Conservation (phyloP, 2,113 vertebrate species). For the Leptodactylus fuscus region DNA sequence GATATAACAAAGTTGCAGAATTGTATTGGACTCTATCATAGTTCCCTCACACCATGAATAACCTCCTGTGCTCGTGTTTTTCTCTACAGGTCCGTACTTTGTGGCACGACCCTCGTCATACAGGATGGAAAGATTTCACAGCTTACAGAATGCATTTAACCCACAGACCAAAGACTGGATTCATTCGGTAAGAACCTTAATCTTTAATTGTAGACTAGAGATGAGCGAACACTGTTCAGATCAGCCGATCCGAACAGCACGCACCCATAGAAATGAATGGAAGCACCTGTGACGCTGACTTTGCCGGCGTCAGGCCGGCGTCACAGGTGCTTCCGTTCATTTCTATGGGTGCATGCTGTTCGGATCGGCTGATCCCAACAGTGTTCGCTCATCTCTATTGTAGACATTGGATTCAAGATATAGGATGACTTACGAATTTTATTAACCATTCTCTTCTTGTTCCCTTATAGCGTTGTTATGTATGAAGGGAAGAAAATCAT, state of each 20-base stretch:
- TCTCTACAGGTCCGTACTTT: conserved; percentile 87
- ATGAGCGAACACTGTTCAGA: no score
- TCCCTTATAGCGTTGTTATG: conserved; percentile 88
- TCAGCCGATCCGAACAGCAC: no score
- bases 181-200: conserved; percentile 84
- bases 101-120: conserved; percentile 97
- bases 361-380: no score
- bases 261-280: no score
- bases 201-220: no score
- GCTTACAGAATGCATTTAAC: conserved; percentile 97
- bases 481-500: conserved; percentile 98
- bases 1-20: no score
- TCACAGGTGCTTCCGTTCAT: no score
- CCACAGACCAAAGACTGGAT: conserved; percentile 96
- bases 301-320: no score
- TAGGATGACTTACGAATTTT: not conserved
- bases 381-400: no score
- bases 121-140: conserved; percentile 98
- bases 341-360: no score
- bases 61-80: not conserved
- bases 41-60: not conserved
- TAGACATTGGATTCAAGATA: no score
- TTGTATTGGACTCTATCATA: not conserved
- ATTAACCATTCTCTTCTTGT: conserved; percentile 7
- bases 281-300: no score